These are phyloP conservation scores for Drosophila nigrodunni DNA, from an alignment of 1,140 invertebrate species.

Conservation along the genomic window DNA sequence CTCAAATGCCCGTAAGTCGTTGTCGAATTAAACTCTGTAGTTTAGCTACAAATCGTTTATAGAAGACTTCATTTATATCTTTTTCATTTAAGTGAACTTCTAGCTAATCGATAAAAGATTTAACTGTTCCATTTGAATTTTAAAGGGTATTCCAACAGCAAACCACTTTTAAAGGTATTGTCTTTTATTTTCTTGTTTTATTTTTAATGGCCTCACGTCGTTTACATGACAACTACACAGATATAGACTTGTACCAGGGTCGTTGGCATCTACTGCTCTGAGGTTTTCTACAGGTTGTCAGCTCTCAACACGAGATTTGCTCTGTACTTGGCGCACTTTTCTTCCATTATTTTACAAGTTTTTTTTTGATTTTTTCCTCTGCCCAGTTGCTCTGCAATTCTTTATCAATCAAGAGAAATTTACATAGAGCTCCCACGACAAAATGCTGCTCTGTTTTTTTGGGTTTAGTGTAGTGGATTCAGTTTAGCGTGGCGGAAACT, in stretches of 20 bases:
- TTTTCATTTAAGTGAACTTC: too few relatives aligned
- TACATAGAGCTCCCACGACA: slow-evolving; percentile 36
- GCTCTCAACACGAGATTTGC: slow-evolving; percentile 16
- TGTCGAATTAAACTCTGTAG: too few relatives aligned
- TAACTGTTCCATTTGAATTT: too few relatives aligned
- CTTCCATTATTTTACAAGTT: slow-evolving; percentile 4
- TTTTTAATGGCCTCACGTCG: slow-evolving; percentile 59
- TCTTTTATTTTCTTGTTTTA: slow-evolving; percentile 28
- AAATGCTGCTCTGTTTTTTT: neutral
- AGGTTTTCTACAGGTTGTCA: slow-evolving; percentile 19
- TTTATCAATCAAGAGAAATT: slow-evolving; percentile 51
- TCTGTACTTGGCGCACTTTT: slow-evolving; percentile 26
- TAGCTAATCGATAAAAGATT: too few relatives aligned
- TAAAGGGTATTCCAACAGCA: slow-evolving; percentile 85
- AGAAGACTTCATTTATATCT: too few relatives aligned
- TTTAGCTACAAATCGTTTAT: too few relatives aligned
- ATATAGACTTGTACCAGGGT: slow-evolving; percentile 51
- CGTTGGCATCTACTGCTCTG: slow-evolving; percentile 46
- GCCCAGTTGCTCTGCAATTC: slow-evolving; percentile 28
- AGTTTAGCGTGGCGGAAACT: slow-evolving; percentile 47
- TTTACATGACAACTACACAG: slow-evolving; percentile 65
- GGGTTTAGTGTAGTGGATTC: neutral
- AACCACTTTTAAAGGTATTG: neutral
- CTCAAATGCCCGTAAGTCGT: too few relatives aligned
- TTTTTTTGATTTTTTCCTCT: slow-evolving; percentile 4